Conservation (phyloP, 2,888 invertebrate species). For the Dromius quadrimaculatus region DNA sequence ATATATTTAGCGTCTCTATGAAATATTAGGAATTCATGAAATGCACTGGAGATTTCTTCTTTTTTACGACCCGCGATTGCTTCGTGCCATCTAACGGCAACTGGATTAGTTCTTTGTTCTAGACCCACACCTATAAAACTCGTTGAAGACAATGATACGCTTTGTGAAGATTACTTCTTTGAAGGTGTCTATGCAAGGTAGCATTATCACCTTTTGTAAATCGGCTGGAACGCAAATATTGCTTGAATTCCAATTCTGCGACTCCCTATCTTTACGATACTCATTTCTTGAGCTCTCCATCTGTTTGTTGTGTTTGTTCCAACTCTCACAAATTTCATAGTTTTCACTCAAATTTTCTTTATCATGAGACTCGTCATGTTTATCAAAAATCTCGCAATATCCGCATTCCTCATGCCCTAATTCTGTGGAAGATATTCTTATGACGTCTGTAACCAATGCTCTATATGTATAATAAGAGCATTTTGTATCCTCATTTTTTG, state of each 20-base stretch:
- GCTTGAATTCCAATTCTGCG: too few relatives aligned
- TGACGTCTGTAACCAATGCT: conserved; percentile 51
- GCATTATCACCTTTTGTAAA: conserved; percentile 54
- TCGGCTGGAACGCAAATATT: conserved; percentile 51
- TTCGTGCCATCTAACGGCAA: conserved; percentile 58
- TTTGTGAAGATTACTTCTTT: conserved; percentile 54
- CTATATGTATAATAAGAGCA: conserved; percentile 49
- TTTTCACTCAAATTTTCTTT: not conserved
- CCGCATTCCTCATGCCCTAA: conserved; percentile 55
- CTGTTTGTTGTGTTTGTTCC: conserved; percentile 24
- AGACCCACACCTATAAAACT: conserved; percentile 57
- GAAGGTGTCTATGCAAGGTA: conserved; percentile 55
- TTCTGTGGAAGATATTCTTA: conserved; percentile 55
- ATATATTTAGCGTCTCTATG: conserved; percentile 56
- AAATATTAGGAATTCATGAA: conserved; percentile 56
- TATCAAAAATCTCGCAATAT: conserved; percentile 44
- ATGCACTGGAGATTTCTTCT: conserved; percentile 58
- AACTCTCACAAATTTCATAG: conserved; percentile 25
- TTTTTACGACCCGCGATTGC: conserved; percentile 59
- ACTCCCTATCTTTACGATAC: conserved; percentile 28
- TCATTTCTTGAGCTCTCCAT: too few relatives aligned
- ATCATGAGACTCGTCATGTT: conserved; percentile 16
- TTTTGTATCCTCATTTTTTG: not conserved
- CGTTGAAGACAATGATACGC: conserved; percentile 55
- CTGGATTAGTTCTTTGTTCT: conserved; percentile 46